These are phyloP conservation scores for Paramormyrops hopkinsi DNA, from an alignment of 2,797 vertebrate species.

Conservation along the genomic window DNA sequence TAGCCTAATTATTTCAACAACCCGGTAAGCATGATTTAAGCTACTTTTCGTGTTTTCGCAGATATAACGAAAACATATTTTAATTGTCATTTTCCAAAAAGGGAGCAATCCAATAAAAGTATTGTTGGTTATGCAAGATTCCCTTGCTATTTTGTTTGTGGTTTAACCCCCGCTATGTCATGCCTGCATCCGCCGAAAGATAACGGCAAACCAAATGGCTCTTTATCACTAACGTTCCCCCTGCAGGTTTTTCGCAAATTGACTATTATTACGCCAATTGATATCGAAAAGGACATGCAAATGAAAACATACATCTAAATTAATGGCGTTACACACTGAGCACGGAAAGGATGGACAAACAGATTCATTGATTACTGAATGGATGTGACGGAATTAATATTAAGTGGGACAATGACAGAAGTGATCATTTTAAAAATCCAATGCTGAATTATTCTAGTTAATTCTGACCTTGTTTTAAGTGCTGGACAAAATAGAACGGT, in stretches of 20 bases:
- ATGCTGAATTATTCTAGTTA: background rate
- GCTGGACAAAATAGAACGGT: background rate
- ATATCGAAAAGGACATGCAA: background rate
- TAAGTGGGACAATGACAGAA: background rate
- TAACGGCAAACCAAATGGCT: conserved; percentile 7
- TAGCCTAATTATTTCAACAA: background rate
- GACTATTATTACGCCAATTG: background rate
- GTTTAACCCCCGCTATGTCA: background rate
- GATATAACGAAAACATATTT: background rate
- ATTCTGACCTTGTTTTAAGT: background rate
- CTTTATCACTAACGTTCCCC: background rate
- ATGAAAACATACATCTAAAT: background rate
- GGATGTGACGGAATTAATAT: background rate
- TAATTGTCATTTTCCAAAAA: background rate
- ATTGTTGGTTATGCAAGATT: background rate
- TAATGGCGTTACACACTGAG: background rate
- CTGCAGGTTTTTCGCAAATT: background rate
- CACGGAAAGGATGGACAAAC: background rate
- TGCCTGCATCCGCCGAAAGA: background rate
- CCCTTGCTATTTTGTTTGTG: background rate
- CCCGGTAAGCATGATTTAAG: background rate
- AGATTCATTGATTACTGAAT: background rate
- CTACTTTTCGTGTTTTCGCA: background rate
- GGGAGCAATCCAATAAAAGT: background rate
- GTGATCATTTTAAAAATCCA: background rate